Base-by-base conservation (phyloP, 2,797 vertebrate species). In the Helicolenus hilgendorfi region DNA sequence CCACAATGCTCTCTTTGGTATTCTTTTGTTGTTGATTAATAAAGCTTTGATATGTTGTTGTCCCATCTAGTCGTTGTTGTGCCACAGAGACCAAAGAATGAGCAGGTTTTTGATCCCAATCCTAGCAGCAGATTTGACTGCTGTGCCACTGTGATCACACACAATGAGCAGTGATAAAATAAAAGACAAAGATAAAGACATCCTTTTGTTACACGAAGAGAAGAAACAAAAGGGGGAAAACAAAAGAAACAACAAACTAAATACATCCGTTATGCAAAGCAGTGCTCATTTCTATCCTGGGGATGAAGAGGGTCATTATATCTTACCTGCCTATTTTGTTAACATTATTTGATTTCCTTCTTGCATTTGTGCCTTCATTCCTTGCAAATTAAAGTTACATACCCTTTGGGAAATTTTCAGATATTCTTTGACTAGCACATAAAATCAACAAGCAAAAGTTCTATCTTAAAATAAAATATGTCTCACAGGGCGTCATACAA, bases 141-240 rank as follows among this genome's bases (percentile, higher is more conserved):
- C 68, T 72, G 71, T 58, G 80, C 77, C 56, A 20, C 86, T 79
- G 85, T 80, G 91, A 85, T 84, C 87, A 69, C 65, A 53, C 80
- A 93, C 91, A 92, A 91, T 87, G 80, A 73, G 78, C 22, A 15
- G 55, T 33, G 82, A 91, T 88, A 75, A 79, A 87, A 85, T 82
- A 70, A 92, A 74, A 89, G 77, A 83, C 81, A 74, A 69, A 62
- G 81, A 92, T 79, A 79, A 90, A 83, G 64, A 81, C 24, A 14
- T 41, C 31, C 86, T 72, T 89, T 91, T 84, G 65, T 86, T 60
- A 26, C 36, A 53, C 4, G 8, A 70, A 60, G 70, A 41, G 73
- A 65, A 2, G 36, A 64, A 68, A 89, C 13, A 70, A 81, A 82
- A 55, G 64, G 36, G 10, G 26, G 13, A 13, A 26, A 49, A 78